Conservation (phyloP, 2,113 vertebrate genomes). For the Leucopternis melanops region DNA sequence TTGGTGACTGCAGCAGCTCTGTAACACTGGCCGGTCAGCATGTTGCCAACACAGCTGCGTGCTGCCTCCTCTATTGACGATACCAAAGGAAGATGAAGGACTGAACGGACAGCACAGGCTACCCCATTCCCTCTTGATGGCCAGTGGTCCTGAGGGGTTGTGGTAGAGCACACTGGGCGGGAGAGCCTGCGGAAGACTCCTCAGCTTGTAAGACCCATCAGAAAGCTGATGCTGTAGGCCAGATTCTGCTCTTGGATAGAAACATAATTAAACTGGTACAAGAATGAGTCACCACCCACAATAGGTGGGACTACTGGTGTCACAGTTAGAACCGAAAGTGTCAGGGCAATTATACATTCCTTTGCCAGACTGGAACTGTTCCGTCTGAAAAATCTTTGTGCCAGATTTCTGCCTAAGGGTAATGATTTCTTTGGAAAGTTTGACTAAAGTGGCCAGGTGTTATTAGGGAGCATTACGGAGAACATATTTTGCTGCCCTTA, state of each 20-base stretch:
- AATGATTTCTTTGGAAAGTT: not conserved
- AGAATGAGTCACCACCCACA: not conserved
- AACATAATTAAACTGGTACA: not conserved
- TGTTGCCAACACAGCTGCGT: not conserved
- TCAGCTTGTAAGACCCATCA: not conserved
- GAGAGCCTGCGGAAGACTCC: not conserved
- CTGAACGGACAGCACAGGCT: not conserved
- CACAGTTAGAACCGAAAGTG: not conserved
- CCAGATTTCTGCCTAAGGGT: not conserved
- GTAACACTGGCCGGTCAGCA: not conserved
- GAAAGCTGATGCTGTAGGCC: not conserved
- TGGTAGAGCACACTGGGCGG: not conserved
- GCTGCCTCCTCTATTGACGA: not conserved
- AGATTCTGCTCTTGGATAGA: not conserved
- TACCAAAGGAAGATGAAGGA: fast-evolving
- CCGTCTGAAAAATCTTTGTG: not conserved
- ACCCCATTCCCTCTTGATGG: not conserved
- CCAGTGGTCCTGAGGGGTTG: not conserved
- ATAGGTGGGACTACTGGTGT: not conserved
- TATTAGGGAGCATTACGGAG: not conserved
- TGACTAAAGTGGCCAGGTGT: not conserved
- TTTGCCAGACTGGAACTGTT: not conserved
- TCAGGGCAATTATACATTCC: not conserved
- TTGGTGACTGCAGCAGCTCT: not conserved
- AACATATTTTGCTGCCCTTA: not conserved